Base-by-base conservation (phyloP, 53 echinoderm and acorn worm genomes). In the Actinopyga echinites region DNA sequence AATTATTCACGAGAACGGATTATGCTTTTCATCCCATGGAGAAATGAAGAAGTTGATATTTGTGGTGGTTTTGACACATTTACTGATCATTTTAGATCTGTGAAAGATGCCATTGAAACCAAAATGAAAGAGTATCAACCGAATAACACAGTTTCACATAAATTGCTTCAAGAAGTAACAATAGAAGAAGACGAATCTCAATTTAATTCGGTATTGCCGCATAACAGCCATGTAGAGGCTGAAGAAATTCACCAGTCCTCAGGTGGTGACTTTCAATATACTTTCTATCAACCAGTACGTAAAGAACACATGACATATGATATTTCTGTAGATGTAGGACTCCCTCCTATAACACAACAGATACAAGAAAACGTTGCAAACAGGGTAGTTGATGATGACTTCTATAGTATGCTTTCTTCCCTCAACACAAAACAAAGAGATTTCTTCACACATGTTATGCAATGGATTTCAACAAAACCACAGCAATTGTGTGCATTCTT, bases 371-470 rank as follows among this genome's bases (percentile, higher is more conserved):
- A 35, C 3, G 3, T 56, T 2, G 11, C 26, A 26, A 55, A 66
- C 21, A 21, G 69, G 4, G 54, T 84, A 25, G 2, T 32, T 9
- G 69, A 84, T 74, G 60, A 75, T 34, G 56, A 56, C 31, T 84
- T 26, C 79, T 40, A 19, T 8, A 1, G 60, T 13, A n/a, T 1
- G 4, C 25, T 79, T 15, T 23, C 63, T 13, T 32, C 11, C 8
- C 30, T 86, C 22, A 86, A 86, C 75, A 25, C 8, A 38, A 56
- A 57, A 21, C 75, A 85, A 58, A 22, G 62, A 28, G 36, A 86
- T 79, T 86, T 84, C 2, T 84, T 77, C 52, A 85, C 78, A 37
- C 75, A 85, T 85, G 85, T 85, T 13, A 77, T 85, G 78, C 77
- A 79, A 77, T 77, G 59, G 60, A 77, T 85, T 8, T 22, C 85